These are phyloP conservation scores for Agrochola macilenta DNA, from an alignment of 2,888 invertebrate genomes.

Conservation along the genomic window DNA sequence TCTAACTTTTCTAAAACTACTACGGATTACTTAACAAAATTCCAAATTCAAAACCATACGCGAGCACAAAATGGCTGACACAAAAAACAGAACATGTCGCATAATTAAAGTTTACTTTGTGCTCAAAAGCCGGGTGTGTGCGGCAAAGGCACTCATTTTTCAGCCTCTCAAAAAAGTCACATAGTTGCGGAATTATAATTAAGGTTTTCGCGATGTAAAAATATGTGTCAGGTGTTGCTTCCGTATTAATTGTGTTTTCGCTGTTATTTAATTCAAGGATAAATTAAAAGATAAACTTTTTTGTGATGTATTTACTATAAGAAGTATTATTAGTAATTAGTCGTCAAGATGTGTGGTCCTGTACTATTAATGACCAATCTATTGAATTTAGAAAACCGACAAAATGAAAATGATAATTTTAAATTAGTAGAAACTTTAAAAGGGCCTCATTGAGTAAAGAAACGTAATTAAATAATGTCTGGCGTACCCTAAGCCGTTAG, in stretches of 20 bases:
- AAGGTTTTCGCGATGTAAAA: constrained; percentile 37
- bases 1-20: not conserved
- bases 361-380: not conserved
- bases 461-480: constrained; percentile 14
- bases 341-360: not conserved
- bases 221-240: constrained; percentile 36
- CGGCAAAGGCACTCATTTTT: constrained; percentile 59
- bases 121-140: constrained; percentile 52
- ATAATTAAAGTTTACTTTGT: constrained; percentile 63
- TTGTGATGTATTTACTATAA: not conserved
- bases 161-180: constrained; percentile 46
- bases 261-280: constrained; percentile 1
- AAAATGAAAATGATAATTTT: constrained; percentile 10
- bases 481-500: not conserved
- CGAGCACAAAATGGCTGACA: constrained; percentile 31
- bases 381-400: not conserved
- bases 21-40: constrained; percentile 27
- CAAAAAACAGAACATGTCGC: constrained; percentile 30
- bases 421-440: not conserved
- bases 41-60: constrained; percentile 37
- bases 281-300: not conserved
- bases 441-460: not conserved
- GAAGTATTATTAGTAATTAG: not conserved
- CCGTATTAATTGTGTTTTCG: constrained; percentile 15
- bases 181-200: constrained; percentile 55